A percentile compares a stretch with the other conserved stretches of the same genome.
Evolutionary conservation across 92 coral and sea anemone species (phyloP).

Genomic region (Actinernus sp.): DNA sequence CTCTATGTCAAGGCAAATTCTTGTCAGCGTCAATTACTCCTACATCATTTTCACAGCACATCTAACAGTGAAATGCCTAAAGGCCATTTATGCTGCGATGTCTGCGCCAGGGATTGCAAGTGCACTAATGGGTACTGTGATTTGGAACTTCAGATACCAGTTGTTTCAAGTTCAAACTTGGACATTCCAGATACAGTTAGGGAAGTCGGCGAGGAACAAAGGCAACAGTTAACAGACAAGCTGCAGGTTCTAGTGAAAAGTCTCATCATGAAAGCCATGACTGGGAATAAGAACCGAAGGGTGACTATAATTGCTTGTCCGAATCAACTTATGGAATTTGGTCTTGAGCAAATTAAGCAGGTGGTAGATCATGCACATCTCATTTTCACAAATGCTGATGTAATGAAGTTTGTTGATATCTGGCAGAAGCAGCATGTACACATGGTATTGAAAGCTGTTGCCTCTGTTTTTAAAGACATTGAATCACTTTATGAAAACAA

Average conservation of each 20-base stretch:
- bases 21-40: slow-evolving; percentile 16
- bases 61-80: too few species aligned
- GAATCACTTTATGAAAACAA: slow-evolving; percentile 10
- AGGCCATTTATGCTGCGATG: too few species aligned
- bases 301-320: slow-evolving; percentile 14
- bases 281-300: slow-evolving; percentile 1
- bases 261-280: slow-evolving; percentile 12
- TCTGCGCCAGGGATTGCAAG: too few species aligned
- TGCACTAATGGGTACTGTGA: too few species aligned
- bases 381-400: slow-evolving; percentile 28
- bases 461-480: slow-evolving; percentile 24
- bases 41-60: slow-evolving; percentile 33
- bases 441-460: slow-evolving; percentile 21
- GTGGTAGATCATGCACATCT: slow-evolving; percentile 20
- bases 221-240: too few species aligned
- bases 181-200: too few species aligned
- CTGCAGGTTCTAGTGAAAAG: slow-evolving; percentile 14
- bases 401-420: slow-evolving; percentile 36
- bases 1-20: slow-evolving; percentile 27
- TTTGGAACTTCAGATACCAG: too few species aligned
- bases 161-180: too few species aligned
- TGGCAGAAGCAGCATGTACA: slow-evolving; percentile 54
- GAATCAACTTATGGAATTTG: slow-evolving; percentile 38
- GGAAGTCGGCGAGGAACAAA: too few species aligned
- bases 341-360: slow-evolving; percentile 37